Evolutionary conservation across 2,888 invertebrate species (phyloP).

Genomic region (Spialia ferax): DNA sequence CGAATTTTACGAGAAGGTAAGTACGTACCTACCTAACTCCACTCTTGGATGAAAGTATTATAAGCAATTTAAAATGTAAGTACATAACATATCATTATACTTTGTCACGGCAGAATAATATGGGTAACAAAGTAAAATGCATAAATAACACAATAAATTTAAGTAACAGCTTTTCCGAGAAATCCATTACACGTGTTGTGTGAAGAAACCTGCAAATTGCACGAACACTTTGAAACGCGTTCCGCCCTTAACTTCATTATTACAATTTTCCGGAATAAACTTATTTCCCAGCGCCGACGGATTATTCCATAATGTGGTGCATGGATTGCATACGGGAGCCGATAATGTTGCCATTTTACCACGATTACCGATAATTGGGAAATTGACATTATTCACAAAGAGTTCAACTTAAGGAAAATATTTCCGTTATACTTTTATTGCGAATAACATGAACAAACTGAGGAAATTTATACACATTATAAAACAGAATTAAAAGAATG

Average conservation of each 20-base stretch:
- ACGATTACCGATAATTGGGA: not conserved
- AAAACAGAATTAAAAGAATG: too few relatives aligned
- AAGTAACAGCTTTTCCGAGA: conserved; percentile 13
- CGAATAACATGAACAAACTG: too few relatives aligned
- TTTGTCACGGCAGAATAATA: not conserved
- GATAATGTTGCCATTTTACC: not conserved
- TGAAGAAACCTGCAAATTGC: conserved; percentile 22
- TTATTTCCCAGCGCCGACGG: conserved; percentile 4
- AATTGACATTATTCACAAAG: not conserved
- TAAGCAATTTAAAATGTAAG: too few relatives aligned
- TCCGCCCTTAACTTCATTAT: conserved; percentile 18
- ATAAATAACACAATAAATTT: conserved; percentile 6
- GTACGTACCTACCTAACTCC: too few relatives aligned
- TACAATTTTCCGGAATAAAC: conserved; percentile 11
- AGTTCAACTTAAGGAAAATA: too few relatives aligned
- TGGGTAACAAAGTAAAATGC: not conserved
- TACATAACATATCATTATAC: too few relatives aligned
- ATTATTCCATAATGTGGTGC: not conserved
- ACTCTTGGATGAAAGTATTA: too few relatives aligned
- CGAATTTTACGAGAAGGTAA: too few relatives aligned
- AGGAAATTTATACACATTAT: too few relatives aligned
- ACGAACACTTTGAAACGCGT: conserved; percentile 10
- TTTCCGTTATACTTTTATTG: too few relatives aligned
- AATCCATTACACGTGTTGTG: conserved; percentile 20
- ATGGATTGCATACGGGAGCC: not conserved